Evolutionary conservation across 2,113 vertebrate genomes (phyloP).

Genomic region (Vanacampus margaritifer): DNA sequence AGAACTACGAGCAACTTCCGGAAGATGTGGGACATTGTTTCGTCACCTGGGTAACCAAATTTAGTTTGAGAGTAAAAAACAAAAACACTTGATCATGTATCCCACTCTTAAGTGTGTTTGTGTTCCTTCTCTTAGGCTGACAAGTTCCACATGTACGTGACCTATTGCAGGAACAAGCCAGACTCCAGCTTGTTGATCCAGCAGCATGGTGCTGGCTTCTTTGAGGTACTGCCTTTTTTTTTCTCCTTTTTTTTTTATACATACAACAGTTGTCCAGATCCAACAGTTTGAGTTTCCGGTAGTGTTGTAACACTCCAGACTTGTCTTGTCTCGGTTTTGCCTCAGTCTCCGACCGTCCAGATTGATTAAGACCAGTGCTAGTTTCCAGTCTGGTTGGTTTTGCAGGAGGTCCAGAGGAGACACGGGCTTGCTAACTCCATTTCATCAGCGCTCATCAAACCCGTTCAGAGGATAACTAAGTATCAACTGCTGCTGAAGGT

Average conservation of each 20-base stretch:
- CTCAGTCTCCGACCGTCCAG: no score
- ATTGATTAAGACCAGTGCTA: no score
- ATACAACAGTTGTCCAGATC: background rate
- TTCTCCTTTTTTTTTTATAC: background rate
- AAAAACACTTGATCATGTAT: background rate
- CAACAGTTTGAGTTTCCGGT: background rate
- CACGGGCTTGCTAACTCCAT: constrained; percentile 94
- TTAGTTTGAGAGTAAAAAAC: background rate
- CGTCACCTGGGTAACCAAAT: constrained; percentile 89
- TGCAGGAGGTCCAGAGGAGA: constrained; percentile 93
- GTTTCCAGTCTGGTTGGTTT: background rate
- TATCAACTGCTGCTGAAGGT: constrained; percentile 98
- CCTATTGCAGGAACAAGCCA: constrained; percentile 98
- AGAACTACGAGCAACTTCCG: constrained; percentile 97
- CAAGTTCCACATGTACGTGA: constrained; percentile 99
- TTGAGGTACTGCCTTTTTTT: constrained; percentile 77
- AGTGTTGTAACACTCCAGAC: no score
- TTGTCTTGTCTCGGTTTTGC: no score
- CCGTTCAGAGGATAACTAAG: constrained; percentile 97
- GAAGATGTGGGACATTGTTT: constrained; percentile 98
- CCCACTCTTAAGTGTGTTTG: background rate
- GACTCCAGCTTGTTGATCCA: constrained; percentile 95
- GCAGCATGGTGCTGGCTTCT: constrained; percentile 91
- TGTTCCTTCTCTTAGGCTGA: constrained; percentile 78
- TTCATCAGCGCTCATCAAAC: constrained; percentile 96